A percentile compares a stretch with the other conserved stretches of the same genome.
Evolutionary conservation across 2,113 vertebrate species (phyloP).

Genomic region (Seriola aureovittata): DNA sequence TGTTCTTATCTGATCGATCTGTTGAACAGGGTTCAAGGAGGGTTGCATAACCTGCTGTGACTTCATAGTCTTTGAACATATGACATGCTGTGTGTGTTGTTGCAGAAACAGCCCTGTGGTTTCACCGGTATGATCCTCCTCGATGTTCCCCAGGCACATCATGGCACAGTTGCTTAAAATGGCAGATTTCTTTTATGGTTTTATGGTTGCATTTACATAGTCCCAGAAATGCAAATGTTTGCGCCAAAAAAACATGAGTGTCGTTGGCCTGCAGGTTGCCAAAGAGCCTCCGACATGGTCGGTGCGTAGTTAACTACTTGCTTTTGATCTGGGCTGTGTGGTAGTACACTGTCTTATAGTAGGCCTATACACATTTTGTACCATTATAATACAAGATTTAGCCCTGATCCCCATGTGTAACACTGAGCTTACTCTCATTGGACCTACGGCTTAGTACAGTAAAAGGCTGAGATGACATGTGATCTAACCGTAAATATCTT

Average conservation of each 20-base stretch:
- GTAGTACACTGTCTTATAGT: too few relatives aligned
- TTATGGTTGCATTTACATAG: too few relatives aligned
- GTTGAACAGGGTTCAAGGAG: slow-evolving; percentile 44
- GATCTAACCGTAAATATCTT: background rate
- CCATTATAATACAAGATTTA: background rate
- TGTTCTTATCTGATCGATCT: slow-evolving; percentile 31
- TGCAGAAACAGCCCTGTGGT: background rate
- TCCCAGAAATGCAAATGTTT: too few relatives aligned
- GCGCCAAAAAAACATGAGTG: too few relatives aligned
- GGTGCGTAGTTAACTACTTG: background rate
- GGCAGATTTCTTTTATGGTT: background rate
- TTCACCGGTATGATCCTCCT: background rate
- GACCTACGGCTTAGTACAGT: background rate
- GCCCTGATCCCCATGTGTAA: background rate
- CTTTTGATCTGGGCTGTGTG: background rate
- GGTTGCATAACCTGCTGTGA: slow-evolving; percentile 53
- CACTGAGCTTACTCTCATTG: background rate
- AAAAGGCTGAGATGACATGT: background rate
- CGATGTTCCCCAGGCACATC: background rate
- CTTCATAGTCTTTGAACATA: slow-evolving; percentile 29
- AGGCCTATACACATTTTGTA: background rate
- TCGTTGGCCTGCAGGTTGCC: too few relatives aligned
- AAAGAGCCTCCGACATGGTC: background rate
- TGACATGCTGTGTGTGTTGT: background rate
- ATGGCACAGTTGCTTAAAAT: background rate